Evolutionary conservation across 2,113 vertebrate species (phyloP), one percentile per base, ranked within the genome.

Genomic region (Lepus timidus): DNA sequence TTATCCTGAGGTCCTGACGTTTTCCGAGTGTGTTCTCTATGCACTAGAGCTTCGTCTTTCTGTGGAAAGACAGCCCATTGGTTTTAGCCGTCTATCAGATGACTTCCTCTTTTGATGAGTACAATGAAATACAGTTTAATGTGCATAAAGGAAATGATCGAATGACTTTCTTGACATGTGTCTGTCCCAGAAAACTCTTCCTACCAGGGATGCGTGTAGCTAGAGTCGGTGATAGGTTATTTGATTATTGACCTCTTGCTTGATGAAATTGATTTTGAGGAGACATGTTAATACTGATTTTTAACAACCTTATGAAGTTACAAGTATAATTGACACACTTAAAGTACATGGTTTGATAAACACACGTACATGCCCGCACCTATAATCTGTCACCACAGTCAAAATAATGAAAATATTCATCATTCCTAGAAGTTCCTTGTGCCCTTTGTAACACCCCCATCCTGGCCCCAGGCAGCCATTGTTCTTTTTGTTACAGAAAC

Each of bases 211-310:
- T 74, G 33, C 22, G 64, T 33, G 31, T n/a, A 55, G 17, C 23
- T n/a, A 79, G 71, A 31, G 36, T 70, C 31, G 58, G 52, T 70
- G 51, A n/a, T 55, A 55, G 31, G 11, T 25, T 68, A 67, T 79
- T 44, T 90, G 39, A 68, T 84, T 39, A 62, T 44, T 90, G 71
- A 79, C 31, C 88, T 93, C 78, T 85, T 91, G 31, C 71, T 33
- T 84, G n/a, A 36, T 9, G 13, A 87, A 91, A 81, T 25, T 84
- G 62, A 58, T n/a, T 71, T 55, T 64, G 64, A 81, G 68, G 5
- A 71, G 65, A 65, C 16, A 61, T n/a, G 8, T 62, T 79, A 58
- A n/a, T 44, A 33, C 55, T 84, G 17, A 83, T 88, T 73, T 91
- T 88, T 13, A 67, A 74, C 9, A 93, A 19, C 73, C 91, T 81